Evolutionary conservation across 1,140 invertebrate species (phyloP).

Genomic region (Temnothorax longispinosus): DNA sequence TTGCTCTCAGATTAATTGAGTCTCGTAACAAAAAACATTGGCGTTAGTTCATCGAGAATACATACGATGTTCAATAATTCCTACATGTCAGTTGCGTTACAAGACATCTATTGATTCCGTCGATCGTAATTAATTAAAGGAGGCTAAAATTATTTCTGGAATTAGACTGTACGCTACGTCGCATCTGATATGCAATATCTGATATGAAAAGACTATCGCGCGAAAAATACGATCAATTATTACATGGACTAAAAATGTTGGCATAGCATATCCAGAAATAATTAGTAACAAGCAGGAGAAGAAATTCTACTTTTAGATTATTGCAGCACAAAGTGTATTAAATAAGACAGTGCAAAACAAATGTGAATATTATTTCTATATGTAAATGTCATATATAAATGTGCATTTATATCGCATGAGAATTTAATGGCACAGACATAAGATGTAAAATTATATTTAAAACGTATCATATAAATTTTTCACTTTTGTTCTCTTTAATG

Average conservation of each 20-base stretch:
- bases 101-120: conserved; percentile 76
- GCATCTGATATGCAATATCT: background rate
- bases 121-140: conserved; percentile 79
- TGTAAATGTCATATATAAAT: background rate
- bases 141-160: conserved; percentile 64
- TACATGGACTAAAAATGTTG: background rate
- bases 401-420: too few species aligned
- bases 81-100: conserved; percentile 62
- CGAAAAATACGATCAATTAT: background rate
- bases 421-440: background rate
- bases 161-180: conserved; percentile 9
- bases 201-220: background rate
- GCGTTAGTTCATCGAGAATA: conserved; percentile 73
- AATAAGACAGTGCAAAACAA: background rate
- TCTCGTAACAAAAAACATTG: conserved; percentile 9
- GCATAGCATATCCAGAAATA: background rate
- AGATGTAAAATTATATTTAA: too few species aligned
- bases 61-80: conserved; percentile 79
- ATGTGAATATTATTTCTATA: background rate
- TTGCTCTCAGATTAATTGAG: background rate
- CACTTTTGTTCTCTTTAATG: background rate
- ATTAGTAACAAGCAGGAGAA: background rate
- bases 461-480: too few species aligned
- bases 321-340: background rate
- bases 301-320: background rate